A percentile compares a stretch with the other conserved stretches of the same genome.
Evolutionary conservation across 53 echinoderm and acorn worm species (phyloP).

Genomic region (Paracentrotus lividus): DNA sequence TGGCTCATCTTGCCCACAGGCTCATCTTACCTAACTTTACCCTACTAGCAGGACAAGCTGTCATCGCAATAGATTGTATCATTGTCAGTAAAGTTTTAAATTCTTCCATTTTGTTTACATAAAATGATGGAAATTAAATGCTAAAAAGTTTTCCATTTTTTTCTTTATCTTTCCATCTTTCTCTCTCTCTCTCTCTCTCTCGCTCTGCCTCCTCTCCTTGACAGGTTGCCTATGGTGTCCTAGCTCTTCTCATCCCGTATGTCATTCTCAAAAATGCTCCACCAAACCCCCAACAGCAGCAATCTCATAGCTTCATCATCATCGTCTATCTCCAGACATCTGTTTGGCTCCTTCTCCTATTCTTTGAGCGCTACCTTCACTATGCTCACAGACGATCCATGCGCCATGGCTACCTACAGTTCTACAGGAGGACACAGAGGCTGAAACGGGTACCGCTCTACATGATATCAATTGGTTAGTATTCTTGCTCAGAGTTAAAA

Average conservation of each 20-base stretch:
- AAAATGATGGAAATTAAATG: too few species aligned
- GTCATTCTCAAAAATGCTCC: neutral
- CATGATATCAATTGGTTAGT: constrained; percentile 81
- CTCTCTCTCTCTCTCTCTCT: neutral
- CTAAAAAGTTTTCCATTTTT: too few species aligned
- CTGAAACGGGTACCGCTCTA: constrained; percentile 80
- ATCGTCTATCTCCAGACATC: constrained; percentile 71
- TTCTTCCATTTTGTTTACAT: too few species aligned
- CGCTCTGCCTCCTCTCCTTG: neutral
- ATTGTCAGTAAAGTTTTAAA: too few species aligned
- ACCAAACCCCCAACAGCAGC: neutral
- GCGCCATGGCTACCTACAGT: constrained; percentile 86
- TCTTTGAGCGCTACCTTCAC: constrained; percentile 85
- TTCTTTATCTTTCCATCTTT: too few species aligned
- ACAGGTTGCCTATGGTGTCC: constrained; percentile 20
- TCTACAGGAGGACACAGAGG: constrained; percentile 82
- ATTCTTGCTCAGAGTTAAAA: too few species aligned
- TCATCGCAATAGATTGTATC: too few species aligned
- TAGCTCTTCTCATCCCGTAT: constrained; percentile 35
- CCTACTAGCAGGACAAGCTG: too few species aligned
- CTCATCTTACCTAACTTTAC: too few species aligned
- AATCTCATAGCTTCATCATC: constrained; percentile 10
- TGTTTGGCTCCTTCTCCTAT: constrained; percentile 69
- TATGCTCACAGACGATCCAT: constrained; percentile 75
- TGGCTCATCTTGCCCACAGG: too few species aligned